Conservation (phyloP, 2,797 vertebrate species). For the Coregonus sp. region DNA sequence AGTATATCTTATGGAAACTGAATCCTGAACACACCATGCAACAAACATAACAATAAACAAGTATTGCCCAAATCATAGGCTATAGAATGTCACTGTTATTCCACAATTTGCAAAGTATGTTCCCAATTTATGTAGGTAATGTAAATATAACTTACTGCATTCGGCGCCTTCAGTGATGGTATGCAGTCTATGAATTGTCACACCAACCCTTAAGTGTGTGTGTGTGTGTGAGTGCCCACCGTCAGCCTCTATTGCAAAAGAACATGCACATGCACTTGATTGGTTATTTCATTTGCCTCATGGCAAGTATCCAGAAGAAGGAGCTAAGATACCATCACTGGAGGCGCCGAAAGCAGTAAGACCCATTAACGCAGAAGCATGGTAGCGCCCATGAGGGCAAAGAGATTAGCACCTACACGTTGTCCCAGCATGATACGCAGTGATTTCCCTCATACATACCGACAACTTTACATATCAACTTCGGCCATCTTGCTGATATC, state of each 20-base stretch:
- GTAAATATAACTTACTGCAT: too few relatives aligned
- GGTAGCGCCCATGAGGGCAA: not conserved
- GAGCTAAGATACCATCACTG: not conserved
- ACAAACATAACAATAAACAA: too few relatives aligned
- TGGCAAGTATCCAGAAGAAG: not conserved
- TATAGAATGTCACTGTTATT: too few relatives aligned
- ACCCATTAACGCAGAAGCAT: not conserved
- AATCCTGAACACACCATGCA: too few relatives aligned
- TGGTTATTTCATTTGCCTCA: not conserved
- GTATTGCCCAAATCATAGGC: too few relatives aligned
- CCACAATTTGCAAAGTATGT: too few relatives aligned
- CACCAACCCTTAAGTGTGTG: slow-evolving; percentile 11
- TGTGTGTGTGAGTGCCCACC: slow-evolving; percentile 22
- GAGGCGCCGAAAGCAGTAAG: not conserved
- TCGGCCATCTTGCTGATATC: not conserved
- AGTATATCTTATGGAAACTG: too few relatives aligned
- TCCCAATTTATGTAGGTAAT: too few relatives aligned
- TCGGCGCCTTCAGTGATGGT: slow-evolving; percentile 7
- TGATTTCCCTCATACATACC: not conserved
- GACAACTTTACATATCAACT: not conserved
- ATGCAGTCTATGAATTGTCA: not conserved
- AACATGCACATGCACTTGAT: not conserved
- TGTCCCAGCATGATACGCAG: not conserved
- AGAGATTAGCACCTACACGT: not conserved
- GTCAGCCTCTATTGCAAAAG: not conserved